Conservation (phyloP, 2,888 invertebrate species). For the Pteria penguin region DNA sequence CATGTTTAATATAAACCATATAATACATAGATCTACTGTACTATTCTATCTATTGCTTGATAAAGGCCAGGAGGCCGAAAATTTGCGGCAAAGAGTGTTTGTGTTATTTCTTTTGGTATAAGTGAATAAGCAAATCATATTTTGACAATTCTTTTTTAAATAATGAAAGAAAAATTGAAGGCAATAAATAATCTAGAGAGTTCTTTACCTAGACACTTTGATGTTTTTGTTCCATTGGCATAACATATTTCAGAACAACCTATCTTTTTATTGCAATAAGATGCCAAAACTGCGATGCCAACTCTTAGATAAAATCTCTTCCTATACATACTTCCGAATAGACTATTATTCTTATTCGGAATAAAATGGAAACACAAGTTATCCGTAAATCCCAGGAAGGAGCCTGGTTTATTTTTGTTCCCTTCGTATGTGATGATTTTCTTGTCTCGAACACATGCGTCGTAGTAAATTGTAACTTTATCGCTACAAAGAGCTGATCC, state of each 20-base stretch:
- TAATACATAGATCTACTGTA: too few species aligned
- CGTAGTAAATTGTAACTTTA: neutral
- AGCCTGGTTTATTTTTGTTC: neutral
- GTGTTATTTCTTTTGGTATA: too few species aligned
- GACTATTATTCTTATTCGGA: neutral
- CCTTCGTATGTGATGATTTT: neutral
- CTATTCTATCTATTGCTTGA: too few species aligned
- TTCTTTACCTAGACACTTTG: too few species aligned
- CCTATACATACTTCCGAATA: neutral
- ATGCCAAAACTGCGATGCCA: neutral
- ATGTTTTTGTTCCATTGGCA: neutral
- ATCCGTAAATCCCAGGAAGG: neutral
- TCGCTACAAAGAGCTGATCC: neutral
- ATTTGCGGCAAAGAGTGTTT: too few species aligned
- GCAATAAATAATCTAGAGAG: too few species aligned
- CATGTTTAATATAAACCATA: too few species aligned
- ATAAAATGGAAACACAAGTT: neutral
- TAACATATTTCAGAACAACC: neutral
- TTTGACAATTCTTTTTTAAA: too few species aligned
- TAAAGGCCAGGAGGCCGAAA: too few species aligned
- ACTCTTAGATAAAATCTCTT: neutral
- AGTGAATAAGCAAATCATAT: too few species aligned
- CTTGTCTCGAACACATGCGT: neutral
- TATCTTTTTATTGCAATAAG: neutral
- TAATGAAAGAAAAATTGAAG: too few species aligned